A percentile compares a stretch with the other conserved stretches of the same genome.
Conservation (phyloP, 2,797 vertebrate genomes). For the Acrocephalus scirpaceus region DNA sequence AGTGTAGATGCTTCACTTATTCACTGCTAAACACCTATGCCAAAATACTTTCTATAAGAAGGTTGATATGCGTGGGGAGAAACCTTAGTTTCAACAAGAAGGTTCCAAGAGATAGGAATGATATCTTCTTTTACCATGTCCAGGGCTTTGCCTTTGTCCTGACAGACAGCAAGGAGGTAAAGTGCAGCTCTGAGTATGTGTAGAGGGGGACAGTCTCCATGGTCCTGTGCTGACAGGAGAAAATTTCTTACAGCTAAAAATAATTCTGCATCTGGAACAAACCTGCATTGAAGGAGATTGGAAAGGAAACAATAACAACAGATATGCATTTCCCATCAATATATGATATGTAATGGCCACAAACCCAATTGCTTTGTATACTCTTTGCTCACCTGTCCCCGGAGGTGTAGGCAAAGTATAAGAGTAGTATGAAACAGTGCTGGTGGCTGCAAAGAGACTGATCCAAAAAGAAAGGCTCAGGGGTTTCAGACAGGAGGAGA, state of each 20-base stretch:
- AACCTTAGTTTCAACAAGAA: background rate
- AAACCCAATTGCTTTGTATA: background rate
- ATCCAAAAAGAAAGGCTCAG: conserved; percentile 75
- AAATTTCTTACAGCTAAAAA: conserved; percentile 83
- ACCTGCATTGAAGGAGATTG: conserved; percentile 76
- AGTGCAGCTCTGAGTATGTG: conserved; percentile 84
- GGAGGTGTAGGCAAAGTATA: conserved; percentile 81
- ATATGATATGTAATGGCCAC: background rate
- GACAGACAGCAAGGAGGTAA: conserved; percentile 88
- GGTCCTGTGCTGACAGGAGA: conserved; percentile 82
- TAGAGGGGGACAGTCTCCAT: conserved; percentile 73
- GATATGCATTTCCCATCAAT: background rate
- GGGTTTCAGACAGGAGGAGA: conserved; percentile 78
- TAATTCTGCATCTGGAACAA: conserved; percentile 85
- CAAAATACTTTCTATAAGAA: conserved; percentile 17
- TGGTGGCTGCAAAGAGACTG: conserved; percentile 79
- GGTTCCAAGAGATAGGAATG: background rate
- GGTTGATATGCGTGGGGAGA: background rate
- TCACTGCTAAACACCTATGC: background rate
- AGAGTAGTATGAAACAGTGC: conserved; percentile 84
- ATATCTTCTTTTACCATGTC: conserved; percentile 77
- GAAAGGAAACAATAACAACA: background rate
- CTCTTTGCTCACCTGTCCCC: conserved; percentile 85
- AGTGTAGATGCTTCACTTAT: background rate
- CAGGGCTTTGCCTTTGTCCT: conserved; percentile 80